A percentile compares a stretch with the other conserved stretches of the same genome.
phyloP scores from a whole-genome alignment of 1,140 invertebrate species.

The Phocides pigmalion region DNA sequence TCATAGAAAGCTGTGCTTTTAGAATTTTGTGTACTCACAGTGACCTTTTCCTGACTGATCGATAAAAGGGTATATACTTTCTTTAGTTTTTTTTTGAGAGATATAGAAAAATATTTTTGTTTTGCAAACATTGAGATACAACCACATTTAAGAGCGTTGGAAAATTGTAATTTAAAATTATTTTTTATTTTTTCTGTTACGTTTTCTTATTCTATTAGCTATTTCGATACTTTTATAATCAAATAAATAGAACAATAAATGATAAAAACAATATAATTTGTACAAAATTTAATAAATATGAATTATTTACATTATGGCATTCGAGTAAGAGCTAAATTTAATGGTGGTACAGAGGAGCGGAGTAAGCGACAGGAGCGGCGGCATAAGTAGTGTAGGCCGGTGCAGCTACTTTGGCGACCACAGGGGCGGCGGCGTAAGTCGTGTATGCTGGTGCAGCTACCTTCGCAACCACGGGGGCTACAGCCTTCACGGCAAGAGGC shows the following conservation, averaged over 20 bases:
- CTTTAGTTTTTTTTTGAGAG: too few relatives aligned
- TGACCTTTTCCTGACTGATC: too few relatives aligned
- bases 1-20: too few relatives aligned
- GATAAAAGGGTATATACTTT: too few relatives aligned
- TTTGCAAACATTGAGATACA: too few relatives aligned
- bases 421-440: constrained; percentile 35
- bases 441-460: constrained; percentile 48
- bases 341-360: constrained; percentile 50
- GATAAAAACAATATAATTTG: not conserved
- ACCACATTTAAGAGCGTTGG: too few relatives aligned
- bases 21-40: too few relatives aligned
- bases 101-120: too few relatives aligned
- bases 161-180: too few relatives aligned
- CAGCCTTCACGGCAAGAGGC: constrained; percentile 52
- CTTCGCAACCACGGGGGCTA: constrained; percentile 48
- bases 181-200: too few relatives aligned
- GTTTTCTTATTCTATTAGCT: too few relatives aligned
- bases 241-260: not conserved
- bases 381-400: constrained; percentile 28
- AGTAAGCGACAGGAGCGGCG: constrained; percentile 25
- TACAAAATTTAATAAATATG: constrained; percentile 40
- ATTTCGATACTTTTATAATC: not conserved
- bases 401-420: constrained; percentile 50
- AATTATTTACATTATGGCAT: constrained; percentile 49
- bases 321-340: constrained; percentile 36